A percentile compares a stretch with the other conserved stretches of the same genome.
Conservation (phyloP, 1,140 invertebrate genomes). For the Danaus plexippus region DNA sequence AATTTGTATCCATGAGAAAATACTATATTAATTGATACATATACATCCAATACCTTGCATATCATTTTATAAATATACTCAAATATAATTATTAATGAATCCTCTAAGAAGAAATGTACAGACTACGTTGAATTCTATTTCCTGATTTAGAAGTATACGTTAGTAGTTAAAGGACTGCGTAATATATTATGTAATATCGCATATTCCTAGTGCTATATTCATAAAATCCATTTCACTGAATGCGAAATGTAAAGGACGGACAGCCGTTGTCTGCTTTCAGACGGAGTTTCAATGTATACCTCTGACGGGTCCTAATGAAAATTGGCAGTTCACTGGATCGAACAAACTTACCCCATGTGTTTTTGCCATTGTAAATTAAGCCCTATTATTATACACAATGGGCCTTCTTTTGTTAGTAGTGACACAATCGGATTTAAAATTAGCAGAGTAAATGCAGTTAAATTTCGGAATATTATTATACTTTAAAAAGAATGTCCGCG, state of each 20-base stretch:
- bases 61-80: too few relatives aligned
- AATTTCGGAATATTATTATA: conserved; percentile 14
- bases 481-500: background rate
- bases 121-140: too few relatives aligned
- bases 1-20: background rate
- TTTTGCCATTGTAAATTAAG: conserved; percentile 21
- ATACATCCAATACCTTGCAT: too few relatives aligned
- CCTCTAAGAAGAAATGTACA: too few relatives aligned
- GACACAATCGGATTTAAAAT: conserved; percentile 15
- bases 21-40: background rate
- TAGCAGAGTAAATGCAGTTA: conserved; percentile 17
- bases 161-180: too few relatives aligned
- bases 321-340: conserved; percentile 62
- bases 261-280: conserved; percentile 27
- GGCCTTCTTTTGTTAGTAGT: too few relatives aligned
- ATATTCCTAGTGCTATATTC: conserved; percentile 26
- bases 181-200: too few relatives aligned
- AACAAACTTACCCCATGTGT: conserved; percentile 33
- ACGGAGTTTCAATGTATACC: conserved; percentile 52
- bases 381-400: conserved; percentile 10
- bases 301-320: conserved; percentile 58
- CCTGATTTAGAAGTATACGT: too few relatives aligned
- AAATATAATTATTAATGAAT: too few relatives aligned
- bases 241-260: conserved; percentile 49
- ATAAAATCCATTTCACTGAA: conserved; percentile 47